phyloP scores from a whole-genome alignment of 2,888 invertebrate species.

The Drosophila macrospina region DNA sequence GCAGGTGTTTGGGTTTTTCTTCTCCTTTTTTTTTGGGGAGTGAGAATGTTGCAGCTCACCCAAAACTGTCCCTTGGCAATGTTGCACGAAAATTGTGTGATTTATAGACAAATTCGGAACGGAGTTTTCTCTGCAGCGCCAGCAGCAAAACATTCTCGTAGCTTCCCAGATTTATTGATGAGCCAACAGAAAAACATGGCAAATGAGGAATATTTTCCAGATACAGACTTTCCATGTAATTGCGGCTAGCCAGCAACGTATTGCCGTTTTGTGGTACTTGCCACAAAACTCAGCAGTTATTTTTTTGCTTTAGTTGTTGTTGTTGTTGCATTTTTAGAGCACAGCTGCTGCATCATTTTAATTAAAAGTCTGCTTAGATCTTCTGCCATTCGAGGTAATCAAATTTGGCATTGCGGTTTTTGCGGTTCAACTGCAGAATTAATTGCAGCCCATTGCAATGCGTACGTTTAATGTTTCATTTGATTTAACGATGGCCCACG shows the following conservation, averaged over 20 bases:
- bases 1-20: slow-evolving; percentile 64
- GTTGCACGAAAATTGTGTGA: slow-evolving; percentile 66
- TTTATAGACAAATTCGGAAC: slow-evolving; percentile 69
- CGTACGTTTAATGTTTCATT: slow-evolving; percentile 40
- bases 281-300: slow-evolving; percentile 46
- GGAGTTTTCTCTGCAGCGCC: slow-evolving; percentile 62
- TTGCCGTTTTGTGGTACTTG: slow-evolving; percentile 52
- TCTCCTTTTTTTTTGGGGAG: slow-evolving; percentile 14
- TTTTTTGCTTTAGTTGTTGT: slow-evolving; percentile 4
- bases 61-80: slow-evolving; percentile 64
- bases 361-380: slow-evolving; percentile 55
- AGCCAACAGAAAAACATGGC: slow-evolving; percentile 52
- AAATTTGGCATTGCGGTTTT: slow-evolving; percentile 37
- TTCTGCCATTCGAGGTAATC: slow-evolving; percentile 15
- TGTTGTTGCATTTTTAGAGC: background rate
- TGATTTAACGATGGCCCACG: slow-evolving; percentile 23
- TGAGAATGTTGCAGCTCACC: slow-evolving; percentile 37
- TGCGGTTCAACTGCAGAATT: slow-evolving; percentile 41
- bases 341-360: slow-evolving; percentile 70
- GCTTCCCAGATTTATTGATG: slow-evolving; percentile 76
- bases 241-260: slow-evolving; percentile 20
- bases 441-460: slow-evolving; percentile 15
- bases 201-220: slow-evolving; percentile 44
- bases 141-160: slow-evolving; percentile 32
- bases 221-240: slow-evolving; percentile 33